phyloP scores from a whole-genome alignment of 2,888 invertebrate genomes.

The Orchesella flavescens region DNA sequence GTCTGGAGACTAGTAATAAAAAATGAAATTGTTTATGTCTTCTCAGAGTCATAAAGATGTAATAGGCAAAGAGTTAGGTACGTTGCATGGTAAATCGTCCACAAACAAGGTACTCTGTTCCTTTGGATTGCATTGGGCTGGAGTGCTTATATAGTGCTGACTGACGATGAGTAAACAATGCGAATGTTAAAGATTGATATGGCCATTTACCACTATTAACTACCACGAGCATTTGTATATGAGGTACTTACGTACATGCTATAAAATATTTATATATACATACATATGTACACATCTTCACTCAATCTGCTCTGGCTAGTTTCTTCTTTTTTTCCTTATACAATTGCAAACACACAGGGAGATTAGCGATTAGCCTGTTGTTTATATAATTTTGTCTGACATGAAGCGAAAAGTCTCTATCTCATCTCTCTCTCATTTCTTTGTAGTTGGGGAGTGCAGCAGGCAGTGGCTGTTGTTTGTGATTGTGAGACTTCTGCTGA shows the following conservation, averaged over 20 bases:
- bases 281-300: background rate
- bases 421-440: too few relatives aligned
- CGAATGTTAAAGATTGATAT: constrained; percentile 18
- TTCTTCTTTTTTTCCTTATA: background rate
- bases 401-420: too few relatives aligned
- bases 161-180: constrained; percentile 40
- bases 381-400: too few relatives aligned
- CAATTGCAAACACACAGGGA: background rate
- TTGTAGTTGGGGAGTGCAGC: background rate
- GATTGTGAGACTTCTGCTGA: background rate
- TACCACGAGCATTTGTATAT: background rate
- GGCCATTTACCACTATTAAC: background rate
- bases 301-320: background rate
- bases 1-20: too few relatives aligned
- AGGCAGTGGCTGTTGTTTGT: background rate
- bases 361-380: too few relatives aligned
- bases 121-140: background rate
- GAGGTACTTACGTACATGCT: background rate
- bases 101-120: too few relatives aligned
- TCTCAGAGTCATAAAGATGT: too few relatives aligned
- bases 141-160: too few relatives aligned
- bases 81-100: too few relatives aligned
- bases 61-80: too few relatives aligned
- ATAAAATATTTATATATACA: too few relatives aligned
- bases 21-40: too few relatives aligned